Evolutionary conservation across 2,797 vertebrate genomes (phyloP).

Genomic region (Dromococcyx pavoninus): DNA sequence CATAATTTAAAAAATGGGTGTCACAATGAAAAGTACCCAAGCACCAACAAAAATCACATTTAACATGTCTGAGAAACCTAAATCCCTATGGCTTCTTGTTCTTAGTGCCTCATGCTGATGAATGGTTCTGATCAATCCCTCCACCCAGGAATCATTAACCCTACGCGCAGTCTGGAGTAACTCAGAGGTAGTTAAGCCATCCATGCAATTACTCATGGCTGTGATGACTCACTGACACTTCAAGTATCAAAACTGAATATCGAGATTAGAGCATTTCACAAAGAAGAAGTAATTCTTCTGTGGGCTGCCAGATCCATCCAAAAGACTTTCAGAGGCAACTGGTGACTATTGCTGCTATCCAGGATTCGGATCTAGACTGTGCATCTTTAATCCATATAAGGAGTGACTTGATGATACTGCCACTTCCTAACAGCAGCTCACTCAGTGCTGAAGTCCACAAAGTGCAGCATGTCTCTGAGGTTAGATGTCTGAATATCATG

Average conservation of each 20-base stretch:
- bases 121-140: neutral
- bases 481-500: neutral
- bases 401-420: neutral
- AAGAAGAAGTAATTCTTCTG: neutral
- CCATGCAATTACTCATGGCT: neutral
- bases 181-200: neutral
- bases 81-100: neutral
- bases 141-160: neutral
- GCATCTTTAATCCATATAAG: neutral
- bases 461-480: rapidly evolving
- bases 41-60: neutral
- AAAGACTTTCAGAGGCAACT: neutral
- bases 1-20: neutral
- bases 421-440: neutral
- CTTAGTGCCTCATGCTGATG: neutral
- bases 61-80: neutral
- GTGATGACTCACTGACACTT: neutral
- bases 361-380: neutral
- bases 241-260: neutral
- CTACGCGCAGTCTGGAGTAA: neutral
- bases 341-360: neutral
- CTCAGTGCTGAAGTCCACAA: neutral
- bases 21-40: neutral
- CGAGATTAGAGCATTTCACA: neutral
- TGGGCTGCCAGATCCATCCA: neutral